Base-by-base conservation (phyloP, 2,113 vertebrate genomes). In the Leucopsar rothschildi region DNA sequence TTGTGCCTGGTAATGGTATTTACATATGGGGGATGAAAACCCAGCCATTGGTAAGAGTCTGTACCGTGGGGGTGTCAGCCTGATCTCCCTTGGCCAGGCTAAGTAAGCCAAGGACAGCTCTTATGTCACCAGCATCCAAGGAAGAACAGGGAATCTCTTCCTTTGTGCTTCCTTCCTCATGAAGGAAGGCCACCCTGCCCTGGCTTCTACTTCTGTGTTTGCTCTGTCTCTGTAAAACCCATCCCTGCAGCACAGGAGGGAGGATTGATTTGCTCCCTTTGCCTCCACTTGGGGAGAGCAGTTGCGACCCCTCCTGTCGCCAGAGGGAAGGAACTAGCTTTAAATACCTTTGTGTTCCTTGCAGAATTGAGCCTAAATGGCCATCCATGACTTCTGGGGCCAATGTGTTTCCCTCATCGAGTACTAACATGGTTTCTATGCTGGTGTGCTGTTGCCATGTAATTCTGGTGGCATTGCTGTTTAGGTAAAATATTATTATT, bases 401-500 rank as follows among this genome's bases (percentile, higher is more conserved):
- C 72, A 89, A 3, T 27, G 59, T 40, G 35, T 47, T 94, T 78
- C 69, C 47, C 88, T 66, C 50, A 75, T 60, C 68, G 75, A 81
- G 60, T 33, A 49, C 44, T 53, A 60, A 35, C 55, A 29, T 45
- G 82, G 76, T 76, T 47, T 90, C 66, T 88, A 45, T 20, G 23
- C 31, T 52, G 64, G 25, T 87, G 69, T 66, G 73, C 70, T 94
- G 90, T 94, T 94, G 79, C 93, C 76, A 45, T 81, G 77, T 88
- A 81, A 44, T 82, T 95, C 88, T 89, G 33, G 29, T 92, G 81
- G 61, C 42, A 37, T 45, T 49, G 39, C 50, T 84, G 31, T 82
- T 96, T 78, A 73, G 75, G 63, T 88, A 87, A 93, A 75, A 84
- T 89, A 72, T 65, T 66, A 64, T 31, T 90, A 64, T 42, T 95